Conservation (phyloP, 2,797 vertebrate genomes). For the Moxostoma hubbsi region DNA sequence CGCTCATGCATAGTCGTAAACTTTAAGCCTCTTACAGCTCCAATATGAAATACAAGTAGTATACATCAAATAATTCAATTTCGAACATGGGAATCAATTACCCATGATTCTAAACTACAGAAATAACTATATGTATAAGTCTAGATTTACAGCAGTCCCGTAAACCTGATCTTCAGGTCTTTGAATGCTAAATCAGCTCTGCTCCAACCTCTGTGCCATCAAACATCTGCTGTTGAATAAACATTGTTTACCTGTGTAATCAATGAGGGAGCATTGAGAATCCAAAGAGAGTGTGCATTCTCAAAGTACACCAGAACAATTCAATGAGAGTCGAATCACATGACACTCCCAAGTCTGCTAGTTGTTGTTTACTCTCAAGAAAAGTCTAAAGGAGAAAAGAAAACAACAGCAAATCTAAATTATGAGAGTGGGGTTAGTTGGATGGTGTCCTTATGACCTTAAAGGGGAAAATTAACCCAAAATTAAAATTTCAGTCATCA, state of each 20-base stretch:
- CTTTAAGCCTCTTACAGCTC: too few species aligned
- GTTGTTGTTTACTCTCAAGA: too few species aligned
- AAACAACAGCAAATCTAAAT: not conserved
- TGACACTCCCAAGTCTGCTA: not conserved
- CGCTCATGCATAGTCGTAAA: not conserved
- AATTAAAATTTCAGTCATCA: too few species aligned
- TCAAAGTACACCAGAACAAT: not conserved
- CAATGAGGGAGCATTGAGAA: conserved; percentile 43
- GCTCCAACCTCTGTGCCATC: conserved; percentile 36
- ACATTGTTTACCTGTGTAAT: conserved; percentile 60
- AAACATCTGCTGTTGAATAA: conserved; percentile 60
- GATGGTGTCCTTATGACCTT: not conserved
- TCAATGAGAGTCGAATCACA: conserved; percentile 10
- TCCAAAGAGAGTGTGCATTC: conserved; percentile 31
- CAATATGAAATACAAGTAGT: not conserved
- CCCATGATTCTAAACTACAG: not conserved
- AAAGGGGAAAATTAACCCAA: not conserved
- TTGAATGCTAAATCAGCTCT: conserved; percentile 41
- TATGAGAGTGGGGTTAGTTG: not conserved
- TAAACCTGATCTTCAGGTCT: conserved; percentile 23
- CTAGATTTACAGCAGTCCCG: not conserved
- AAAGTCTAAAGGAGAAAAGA: not conserved
- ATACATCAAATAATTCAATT: not conserved
- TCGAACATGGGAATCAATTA: too few species aligned
- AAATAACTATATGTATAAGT: not conserved